phyloP scores from a whole-genome alignment of 37 sponge, comb jelly and placozoan species.

The Amphimedon queenslandica region DNA sequence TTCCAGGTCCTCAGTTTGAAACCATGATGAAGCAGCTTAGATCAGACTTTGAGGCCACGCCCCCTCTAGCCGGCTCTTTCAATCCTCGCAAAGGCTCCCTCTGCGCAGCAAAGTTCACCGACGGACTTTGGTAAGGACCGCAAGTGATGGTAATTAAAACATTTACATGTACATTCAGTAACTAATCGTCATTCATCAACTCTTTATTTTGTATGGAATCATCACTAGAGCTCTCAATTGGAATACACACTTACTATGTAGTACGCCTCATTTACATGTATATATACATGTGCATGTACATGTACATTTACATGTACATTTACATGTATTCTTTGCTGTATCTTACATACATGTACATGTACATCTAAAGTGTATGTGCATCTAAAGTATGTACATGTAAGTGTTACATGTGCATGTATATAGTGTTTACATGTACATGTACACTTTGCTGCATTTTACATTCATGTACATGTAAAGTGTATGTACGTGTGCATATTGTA shows the following conservation, averaged over 20 bases:
- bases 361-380: neutral
- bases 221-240: neutral
- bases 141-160: neutral
- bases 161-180: neutral
- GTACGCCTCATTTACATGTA: no score
- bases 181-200: no score
- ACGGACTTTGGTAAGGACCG: conserved; percentile 61
- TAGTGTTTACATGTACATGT: no score
- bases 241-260: no score
- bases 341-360: no score
- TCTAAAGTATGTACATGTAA: no score
- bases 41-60: conserved; percentile 68
- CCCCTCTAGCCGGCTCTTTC: conserved; percentile 83
- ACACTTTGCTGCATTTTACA: no score
- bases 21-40: conserved; percentile 72
- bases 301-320: no score
- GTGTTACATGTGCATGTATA: no score
- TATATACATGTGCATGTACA: no score
- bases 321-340: no score
- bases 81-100: conserved; percentile 55
- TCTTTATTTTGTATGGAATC: neutral
- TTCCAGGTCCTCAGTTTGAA: conserved; percentile 55
- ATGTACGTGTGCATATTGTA: neutral
- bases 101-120: conserved; percentile 81
- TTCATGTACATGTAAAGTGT: no score